Percentiles rank a stretch among this genome's conserved stretches.
Conservation (phyloP, 1,140 invertebrate genomes). For the Scaptomyza montana region DNA sequence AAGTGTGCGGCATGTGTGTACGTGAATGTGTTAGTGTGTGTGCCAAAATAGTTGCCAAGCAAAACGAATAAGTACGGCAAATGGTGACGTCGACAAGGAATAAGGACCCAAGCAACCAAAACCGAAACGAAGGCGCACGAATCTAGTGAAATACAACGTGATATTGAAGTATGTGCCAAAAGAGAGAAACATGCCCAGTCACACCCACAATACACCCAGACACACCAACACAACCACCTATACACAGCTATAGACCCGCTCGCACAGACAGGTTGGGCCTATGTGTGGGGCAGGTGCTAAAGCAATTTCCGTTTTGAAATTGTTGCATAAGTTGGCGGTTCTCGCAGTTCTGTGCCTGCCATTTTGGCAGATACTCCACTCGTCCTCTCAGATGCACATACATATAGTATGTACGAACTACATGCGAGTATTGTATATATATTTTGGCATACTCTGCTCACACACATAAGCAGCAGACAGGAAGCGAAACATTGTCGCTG, state of each 20-base stretch:
- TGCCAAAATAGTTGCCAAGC: slow-evolving; percentile 75
- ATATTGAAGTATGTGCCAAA: slow-evolving; percentile 82
- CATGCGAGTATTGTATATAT: slow-evolving; percentile 33
- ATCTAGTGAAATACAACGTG: slow-evolving; percentile 79
- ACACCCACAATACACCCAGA: slow-evolving; percentile 34
- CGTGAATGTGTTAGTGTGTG: slow-evolving; percentile 22
- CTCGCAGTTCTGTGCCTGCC: slow-evolving; percentile 36
- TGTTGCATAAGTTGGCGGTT: slow-evolving; percentile 78
- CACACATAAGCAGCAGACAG: slow-evolving; percentile 28
- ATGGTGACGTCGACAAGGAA: slow-evolving; percentile 52
- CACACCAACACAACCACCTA: slow-evolving; percentile 37
- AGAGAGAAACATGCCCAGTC: slow-evolving; percentile 68
- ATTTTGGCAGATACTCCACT: slow-evolving; percentile 42
- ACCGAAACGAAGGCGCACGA: slow-evolving; percentile 36
- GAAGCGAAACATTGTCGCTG: slow-evolving; percentile 63
- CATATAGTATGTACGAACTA: background rate
- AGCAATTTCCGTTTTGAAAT: slow-evolving; percentile 81
- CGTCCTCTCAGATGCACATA: slow-evolving; percentile 6
- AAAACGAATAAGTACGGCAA: slow-evolving; percentile 72
- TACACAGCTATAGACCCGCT: slow-evolving; percentile 18
- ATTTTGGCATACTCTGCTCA: slow-evolving; percentile 66
- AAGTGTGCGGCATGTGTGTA: slow-evolving; percentile 47
- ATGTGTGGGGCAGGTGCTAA: slow-evolving; percentile 72
- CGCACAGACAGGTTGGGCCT: slow-evolving; percentile 10
- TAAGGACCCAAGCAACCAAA: slow-evolving; percentile 24